Evolutionary conservation across 2,797 vertebrate genomes (phyloP).

Genomic region (Danio choprae): DNA sequence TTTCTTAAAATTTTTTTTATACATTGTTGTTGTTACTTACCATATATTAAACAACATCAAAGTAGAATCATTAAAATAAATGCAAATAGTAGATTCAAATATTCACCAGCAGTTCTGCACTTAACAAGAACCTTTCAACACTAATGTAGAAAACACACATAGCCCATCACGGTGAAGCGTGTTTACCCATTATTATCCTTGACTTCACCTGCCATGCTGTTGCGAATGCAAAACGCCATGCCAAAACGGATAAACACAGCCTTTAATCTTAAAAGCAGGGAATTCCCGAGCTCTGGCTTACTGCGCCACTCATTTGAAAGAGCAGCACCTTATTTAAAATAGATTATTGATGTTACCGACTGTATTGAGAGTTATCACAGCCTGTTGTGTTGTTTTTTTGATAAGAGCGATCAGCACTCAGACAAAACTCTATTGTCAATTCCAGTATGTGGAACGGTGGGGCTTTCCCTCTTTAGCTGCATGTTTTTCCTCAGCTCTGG

Average conservation of each 20-base stretch:
- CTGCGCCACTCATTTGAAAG: conserved; percentile 65
- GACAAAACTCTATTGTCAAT: conserved; percentile 58
- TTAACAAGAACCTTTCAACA: neutral
- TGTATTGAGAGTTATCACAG: conserved; percentile 47
- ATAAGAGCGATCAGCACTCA: conserved; percentile 45
- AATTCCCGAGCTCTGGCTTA: conserved; percentile 71
- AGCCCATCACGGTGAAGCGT: neutral
- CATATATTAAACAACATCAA: too few species aligned
- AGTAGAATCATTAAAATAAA: too few species aligned
- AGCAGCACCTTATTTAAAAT: conserved; percentile 54
- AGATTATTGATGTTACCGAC: conserved; percentile 54
- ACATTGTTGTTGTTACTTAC: too few species aligned
- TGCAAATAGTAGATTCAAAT: neutral
- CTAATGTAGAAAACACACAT: neutral
- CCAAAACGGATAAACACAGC: conserved; percentile 70
- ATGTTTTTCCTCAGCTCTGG: conserved; percentile 64
- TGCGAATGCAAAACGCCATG: conserved; percentile 38
- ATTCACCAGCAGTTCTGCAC: neutral
- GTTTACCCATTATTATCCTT: conserved; percentile 2
- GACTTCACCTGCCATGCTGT: conserved; percentile 26
- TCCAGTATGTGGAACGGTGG: conserved; percentile 52
- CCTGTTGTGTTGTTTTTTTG: conserved; percentile 47
- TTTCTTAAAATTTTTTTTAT: too few species aligned
- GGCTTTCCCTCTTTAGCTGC: conserved; percentile 64
- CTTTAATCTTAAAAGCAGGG: conserved; percentile 78